Conservation (phyloP, 2,113 vertebrate genomes). For the Gracilinanus agilis region DNA sequence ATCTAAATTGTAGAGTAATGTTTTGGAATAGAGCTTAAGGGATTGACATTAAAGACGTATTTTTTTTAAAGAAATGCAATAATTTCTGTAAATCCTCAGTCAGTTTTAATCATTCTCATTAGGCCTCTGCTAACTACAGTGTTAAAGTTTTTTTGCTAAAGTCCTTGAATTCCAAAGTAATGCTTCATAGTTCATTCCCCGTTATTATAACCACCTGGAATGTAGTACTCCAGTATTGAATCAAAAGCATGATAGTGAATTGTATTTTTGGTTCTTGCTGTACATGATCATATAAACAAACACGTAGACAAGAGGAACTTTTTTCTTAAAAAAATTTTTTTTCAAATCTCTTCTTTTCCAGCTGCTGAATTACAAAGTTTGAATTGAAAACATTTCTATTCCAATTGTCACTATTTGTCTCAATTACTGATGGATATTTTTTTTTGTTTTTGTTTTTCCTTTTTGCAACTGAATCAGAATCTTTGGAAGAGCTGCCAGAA, state of each 20-base stretch:
- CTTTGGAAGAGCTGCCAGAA: slow-evolving; percentile 94
- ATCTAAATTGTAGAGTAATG: slow-evolving; percentile 68
- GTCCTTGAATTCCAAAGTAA: slow-evolving; percentile 77
- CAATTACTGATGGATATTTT: slow-evolving; percentile 62
- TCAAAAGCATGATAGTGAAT: slow-evolving; percentile 58
- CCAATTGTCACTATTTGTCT: slow-evolving; percentile 58
- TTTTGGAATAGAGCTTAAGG: slow-evolving; percentile 70
- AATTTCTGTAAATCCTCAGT: slow-evolving; percentile 70
- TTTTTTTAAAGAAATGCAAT: slow-evolving; percentile 74
- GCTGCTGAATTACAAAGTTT: slow-evolving; percentile 31
- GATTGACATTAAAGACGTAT: slow-evolving; percentile 63
- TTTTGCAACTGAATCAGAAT: slow-evolving; percentile 86
- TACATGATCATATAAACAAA: slow-evolving; percentile 37
- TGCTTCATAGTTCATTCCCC: slow-evolving; percentile 63
- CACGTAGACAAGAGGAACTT: neutral
- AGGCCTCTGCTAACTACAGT: slow-evolving; percentile 61
- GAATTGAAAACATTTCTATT: slow-evolving; percentile 5
- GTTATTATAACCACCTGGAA: slow-evolving; percentile 76
- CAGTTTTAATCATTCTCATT: slow-evolving; percentile 69
- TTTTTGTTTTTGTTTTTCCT: slow-evolving; percentile 43
- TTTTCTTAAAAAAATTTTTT: slow-evolving; percentile 62
- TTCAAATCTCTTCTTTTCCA: slow-evolving; percentile 45
- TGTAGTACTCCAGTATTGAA: slow-evolving; percentile 54
- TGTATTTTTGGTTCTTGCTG: slow-evolving; percentile 57
- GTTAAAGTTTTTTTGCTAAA: slow-evolving; percentile 69